These are phyloP conservation scores for Glaucomys volans DNA, from an alignment of 2,113 vertebrate genomes.

Conservation along the genomic window DNA sequence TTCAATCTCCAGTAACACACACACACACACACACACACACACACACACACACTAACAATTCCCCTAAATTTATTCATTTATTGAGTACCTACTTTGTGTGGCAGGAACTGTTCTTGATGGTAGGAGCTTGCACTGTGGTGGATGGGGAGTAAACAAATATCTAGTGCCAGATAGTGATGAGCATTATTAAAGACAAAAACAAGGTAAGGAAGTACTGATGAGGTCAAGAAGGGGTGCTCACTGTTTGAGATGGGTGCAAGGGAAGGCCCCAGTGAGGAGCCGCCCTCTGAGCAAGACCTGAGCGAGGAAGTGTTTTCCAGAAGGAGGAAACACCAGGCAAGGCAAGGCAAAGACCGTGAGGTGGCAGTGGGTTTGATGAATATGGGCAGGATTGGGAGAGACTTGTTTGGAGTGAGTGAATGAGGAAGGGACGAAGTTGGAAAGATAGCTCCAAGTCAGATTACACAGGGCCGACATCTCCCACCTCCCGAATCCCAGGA, in stretches of 20 bases:
- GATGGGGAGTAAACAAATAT: neutral
- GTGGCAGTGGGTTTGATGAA: too few species aligned
- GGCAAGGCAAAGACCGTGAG: too few species aligned
- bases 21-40: too few species aligned
- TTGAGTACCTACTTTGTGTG: neutral
- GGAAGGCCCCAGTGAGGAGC: neutral
- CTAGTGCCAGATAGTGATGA: neutral
- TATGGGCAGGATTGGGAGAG: too few species aligned
- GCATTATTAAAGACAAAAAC: neutral
- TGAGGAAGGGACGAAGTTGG: neutral
- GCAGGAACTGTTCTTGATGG: neutral
- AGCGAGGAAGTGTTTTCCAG: neutral
- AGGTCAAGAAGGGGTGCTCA: neutral
- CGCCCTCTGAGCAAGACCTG: neutral
- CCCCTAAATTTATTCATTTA: too few species aligned
- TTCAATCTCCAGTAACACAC: too few species aligned
- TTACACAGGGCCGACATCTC: fast-evolving
- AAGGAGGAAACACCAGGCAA: neutral
- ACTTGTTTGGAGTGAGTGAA: neutral
- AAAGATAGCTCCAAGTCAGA: neutral
- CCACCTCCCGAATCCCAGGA: too few species aligned
- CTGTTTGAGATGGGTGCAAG: neutral
- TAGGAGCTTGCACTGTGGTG: neutral
- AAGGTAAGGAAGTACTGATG: neutral
- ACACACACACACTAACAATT: too few species aligned